Percentiles rank a stretch among this genome's conserved stretches.
phyloP scores from a whole-genome alignment of 2,797 vertebrate species.

The Diplodus sargus region DNA sequence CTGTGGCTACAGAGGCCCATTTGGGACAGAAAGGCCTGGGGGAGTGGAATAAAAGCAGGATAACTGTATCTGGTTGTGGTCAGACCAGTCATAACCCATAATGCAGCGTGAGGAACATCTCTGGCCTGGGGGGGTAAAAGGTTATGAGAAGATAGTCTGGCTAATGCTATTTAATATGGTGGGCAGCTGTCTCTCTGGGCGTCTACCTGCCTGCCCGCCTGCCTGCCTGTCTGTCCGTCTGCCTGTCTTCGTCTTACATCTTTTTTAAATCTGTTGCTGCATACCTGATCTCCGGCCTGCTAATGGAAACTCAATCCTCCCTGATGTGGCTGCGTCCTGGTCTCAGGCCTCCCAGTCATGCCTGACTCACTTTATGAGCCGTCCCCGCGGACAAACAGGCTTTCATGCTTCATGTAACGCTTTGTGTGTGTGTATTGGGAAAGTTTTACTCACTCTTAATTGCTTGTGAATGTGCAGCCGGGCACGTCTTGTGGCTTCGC shows the following conservation, averaged over 20 bases:
- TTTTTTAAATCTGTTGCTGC: slow-evolving; percentile 59
- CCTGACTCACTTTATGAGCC: slow-evolving; percentile 72
- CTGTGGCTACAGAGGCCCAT: slow-evolving; percentile 36
- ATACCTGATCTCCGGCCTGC: slow-evolving; percentile 61
- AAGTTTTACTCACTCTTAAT: slow-evolving; percentile 66
- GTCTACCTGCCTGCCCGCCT: slow-evolving; percentile 50
- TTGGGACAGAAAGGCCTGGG: slow-evolving; percentile 39
- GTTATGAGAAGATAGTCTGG: slow-evolving; percentile 62
- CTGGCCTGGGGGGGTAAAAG: slow-evolving; percentile 58
- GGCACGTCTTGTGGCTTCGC: slow-evolving; percentile 29
- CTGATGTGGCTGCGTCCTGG: slow-evolving; percentile 61
- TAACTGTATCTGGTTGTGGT: slow-evolving; percentile 58
- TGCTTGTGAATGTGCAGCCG: slow-evolving; percentile 59
- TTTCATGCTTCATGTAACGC: slow-evolving; percentile 53
- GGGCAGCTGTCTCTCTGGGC: slow-evolving; percentile 59
- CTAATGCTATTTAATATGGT: slow-evolving; percentile 64
- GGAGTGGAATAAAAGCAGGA: slow-evolving; percentile 53
- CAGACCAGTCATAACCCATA: slow-evolving; percentile 55
- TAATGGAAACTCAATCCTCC: slow-evolving; percentile 65
- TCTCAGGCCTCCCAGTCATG: slow-evolving; percentile 61
- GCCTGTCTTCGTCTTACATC: slow-evolving; percentile 47
- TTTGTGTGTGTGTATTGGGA: slow-evolving; percentile 56
- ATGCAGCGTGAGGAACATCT: slow-evolving; percentile 64
- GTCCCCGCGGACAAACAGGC: slow-evolving; percentile 61
- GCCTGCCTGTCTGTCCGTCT: slow-evolving; percentile 30